Conservation (phyloP, 2,888 invertebrate species). For the Oligia strigilis region DNA sequence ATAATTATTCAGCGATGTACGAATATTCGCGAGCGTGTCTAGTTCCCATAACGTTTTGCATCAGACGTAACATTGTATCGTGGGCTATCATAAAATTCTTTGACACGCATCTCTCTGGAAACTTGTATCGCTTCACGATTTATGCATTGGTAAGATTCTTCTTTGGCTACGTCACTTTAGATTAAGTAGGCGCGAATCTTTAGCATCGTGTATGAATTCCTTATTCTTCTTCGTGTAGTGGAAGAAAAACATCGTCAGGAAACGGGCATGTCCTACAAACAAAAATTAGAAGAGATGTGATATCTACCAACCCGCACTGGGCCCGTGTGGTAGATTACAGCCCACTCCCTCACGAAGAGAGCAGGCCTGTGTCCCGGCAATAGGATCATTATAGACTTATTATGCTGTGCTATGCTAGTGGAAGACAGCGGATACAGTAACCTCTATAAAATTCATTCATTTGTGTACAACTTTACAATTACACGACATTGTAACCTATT, state of each 20-base stretch:
- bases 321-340: too few species aligned
- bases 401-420: neutral
- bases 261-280: neutral
- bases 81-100: conserved; percentile 35
- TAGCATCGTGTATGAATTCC: neutral
- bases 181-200: conserved; percentile 7
- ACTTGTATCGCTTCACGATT: conserved; percentile 14
- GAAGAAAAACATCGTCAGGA: neutral
- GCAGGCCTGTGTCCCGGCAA: too few species aligned
- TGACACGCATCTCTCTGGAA: conserved; percentile 45
- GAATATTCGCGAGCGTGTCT: conserved; percentile 52
- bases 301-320: too few species aligned
- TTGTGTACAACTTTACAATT: neutral
- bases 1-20: conserved; percentile 45
- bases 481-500: neutral
- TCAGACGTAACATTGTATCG: conserved; percentile 55
- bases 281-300: neutral
- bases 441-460: neutral
- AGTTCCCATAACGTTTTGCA: conserved; percentile 62
- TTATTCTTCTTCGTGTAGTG: too few species aligned
- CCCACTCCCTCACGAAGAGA: too few species aligned
- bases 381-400: neutral
- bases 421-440: neutral
- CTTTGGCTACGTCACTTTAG: conserved; percentile 14
- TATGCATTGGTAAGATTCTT: conserved; percentile 26